Evolutionary conservation across 53 echinoderm and acorn worm genomes (phyloP).

Genomic region (Zoroaster sp.): DNA sequence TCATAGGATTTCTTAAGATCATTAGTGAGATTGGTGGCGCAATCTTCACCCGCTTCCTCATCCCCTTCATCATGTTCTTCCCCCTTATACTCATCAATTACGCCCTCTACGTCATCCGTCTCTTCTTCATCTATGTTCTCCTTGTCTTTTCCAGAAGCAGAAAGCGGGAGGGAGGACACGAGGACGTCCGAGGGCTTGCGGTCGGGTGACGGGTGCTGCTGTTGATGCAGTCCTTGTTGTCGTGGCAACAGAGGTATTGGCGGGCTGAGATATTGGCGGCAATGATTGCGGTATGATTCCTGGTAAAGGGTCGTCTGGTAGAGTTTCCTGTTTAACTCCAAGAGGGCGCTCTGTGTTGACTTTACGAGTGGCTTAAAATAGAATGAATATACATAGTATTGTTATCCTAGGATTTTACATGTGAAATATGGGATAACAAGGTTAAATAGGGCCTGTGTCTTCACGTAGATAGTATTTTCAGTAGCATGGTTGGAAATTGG

Average conservation of each 20-base stretch:
- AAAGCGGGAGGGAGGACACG: neutral
- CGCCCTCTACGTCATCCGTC: neutral
- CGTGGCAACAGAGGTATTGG: neutral
- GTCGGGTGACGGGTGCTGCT: neutral
- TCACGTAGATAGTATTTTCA: no score
- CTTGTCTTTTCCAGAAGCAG: neutral
- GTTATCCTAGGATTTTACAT: no score
- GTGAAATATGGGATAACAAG: no score
- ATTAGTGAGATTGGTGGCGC: neutral
- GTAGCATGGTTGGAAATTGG: no score
- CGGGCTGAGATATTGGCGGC: neutral
- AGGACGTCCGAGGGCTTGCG: neutral
- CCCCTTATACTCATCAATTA: slow-evolving; percentile 4
- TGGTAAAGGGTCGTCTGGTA: slow-evolving; percentile 82
- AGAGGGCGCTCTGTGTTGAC: slow-evolving; percentile 61
- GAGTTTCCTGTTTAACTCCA: slow-evolving; percentile 64
- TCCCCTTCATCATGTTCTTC: slow-evolving; percentile 18
- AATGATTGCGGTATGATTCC: slow-evolving; percentile 66
- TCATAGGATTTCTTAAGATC: neutral
- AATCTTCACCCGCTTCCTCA: slow-evolving; percentile 14
- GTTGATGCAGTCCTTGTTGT: neutral
- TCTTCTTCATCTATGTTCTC: slow-evolving; percentile 8
- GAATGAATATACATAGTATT: neutral
- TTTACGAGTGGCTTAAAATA: slow-evolving; percentile 34
- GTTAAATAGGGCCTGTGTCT: no score